Base-by-base conservation (phyloP, 2,888 invertebrate species). In the Adineta ricciae region DNA sequence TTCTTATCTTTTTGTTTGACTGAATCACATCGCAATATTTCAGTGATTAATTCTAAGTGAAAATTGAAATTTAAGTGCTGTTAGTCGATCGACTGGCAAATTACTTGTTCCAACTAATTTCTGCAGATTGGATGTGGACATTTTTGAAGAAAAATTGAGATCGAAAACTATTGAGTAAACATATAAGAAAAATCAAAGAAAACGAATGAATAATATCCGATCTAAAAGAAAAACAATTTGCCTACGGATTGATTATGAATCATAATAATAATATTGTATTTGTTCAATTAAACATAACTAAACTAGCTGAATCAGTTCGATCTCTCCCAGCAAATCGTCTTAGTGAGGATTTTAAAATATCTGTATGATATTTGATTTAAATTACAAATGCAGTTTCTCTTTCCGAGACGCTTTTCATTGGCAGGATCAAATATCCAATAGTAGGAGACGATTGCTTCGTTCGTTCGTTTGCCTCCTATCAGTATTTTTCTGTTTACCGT, bases 1-100 rank as follows among this genome's bases (percentile, higher is more conserved):
- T 50, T 72, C 32, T 73, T 73, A 56, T 85, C 83, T 52, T 84
- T 85, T n/a, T 85, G 83, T 52, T 50, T 72, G 21, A 85, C 85
- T 14, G 85, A 54, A 16, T 85, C 84, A 21, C 78, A 83, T 56
- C 50, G 46, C 24, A 85, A 56, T 21, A 85, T 83, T 32, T 85
- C 85, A 54, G 38, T 78, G 36, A 85, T 85, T 52, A 85, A 32
- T 56, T 85, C 85, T 85, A n/a, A 11, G 21, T 46, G 72, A 38
- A 19, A 36, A 36, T 21, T 46, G n/a, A n/a, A n/a, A n/a, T n/a
- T n/a, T n/a, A n/a, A n/a, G n/a, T n/a, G n/a, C n/a, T n/a, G n/a
- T n/a, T n/a, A n/a, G n/a, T n/a, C n/a, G n/a, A n/a, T n/a, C n/a
- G n/a, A n/a, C n/a, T n/a, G n/a, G n/a, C n/a, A 49, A 49, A 8